Conservation (phyloP, 2,797 vertebrate species). For the Semotilus atromaculatus region DNA sequence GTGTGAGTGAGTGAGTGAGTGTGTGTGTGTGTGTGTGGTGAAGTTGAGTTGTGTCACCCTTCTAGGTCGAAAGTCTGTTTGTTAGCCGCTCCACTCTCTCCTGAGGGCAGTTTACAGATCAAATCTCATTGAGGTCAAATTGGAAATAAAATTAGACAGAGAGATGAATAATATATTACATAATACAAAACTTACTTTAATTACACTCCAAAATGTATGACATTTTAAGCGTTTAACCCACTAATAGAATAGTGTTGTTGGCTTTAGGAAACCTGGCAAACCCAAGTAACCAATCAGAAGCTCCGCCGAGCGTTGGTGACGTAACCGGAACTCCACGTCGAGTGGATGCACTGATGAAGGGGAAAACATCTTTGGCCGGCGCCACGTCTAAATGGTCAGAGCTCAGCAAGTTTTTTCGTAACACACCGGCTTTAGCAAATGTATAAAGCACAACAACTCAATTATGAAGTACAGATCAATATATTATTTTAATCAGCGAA, state of each 20-base stretch:
- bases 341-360: background rate
- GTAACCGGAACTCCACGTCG: background rate
- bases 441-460: background rate
- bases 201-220: background rate
- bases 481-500: background rate
- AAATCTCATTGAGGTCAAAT: background rate
- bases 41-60: conserved; percentile 37
- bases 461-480: background rate
- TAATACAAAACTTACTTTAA: background rate
- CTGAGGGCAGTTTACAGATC: background rate
- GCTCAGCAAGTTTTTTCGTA: conserved; percentile 5
- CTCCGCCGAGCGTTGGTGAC: background rate
- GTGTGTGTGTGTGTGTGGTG: background rate
- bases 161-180: background rate
- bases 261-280: background rate
- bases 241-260: background rate
- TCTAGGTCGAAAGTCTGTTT: background rate
- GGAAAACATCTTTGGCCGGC: conserved; percentile 32
- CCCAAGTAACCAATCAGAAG: conserved; percentile 31
- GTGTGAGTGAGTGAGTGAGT: no score
- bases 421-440: background rate
- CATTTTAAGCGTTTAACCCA: background rate
- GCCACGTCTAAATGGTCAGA: conserved; percentile 53
- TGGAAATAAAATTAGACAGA: background rate
- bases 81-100: conserved; percentile 33